Base-by-base conservation (phyloP, 2,797 vertebrate genomes). In the Rhadinocentrus ornatus region DNA sequence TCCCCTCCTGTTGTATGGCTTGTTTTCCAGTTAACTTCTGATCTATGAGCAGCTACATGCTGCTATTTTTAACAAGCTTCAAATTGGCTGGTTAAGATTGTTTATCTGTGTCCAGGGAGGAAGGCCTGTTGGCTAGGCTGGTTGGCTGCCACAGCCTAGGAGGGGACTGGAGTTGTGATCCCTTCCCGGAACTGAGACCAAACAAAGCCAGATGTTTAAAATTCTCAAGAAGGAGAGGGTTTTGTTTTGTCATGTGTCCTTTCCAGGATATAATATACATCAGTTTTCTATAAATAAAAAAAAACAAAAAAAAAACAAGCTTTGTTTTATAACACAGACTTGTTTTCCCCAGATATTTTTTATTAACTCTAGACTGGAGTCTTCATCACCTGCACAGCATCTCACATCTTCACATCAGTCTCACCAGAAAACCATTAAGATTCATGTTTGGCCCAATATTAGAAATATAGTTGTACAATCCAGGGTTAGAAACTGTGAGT, bases 131-230 rank as follows among this genome's bases (percentile, higher is more conserved):
- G 5, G 62, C 52, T 59, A n/a, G 66, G 26, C 39, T 56, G 9
- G 34, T 26, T 5, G 16, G 59, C 57, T 24, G 62, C 62, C 41
- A 2, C 27, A 15, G 24, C 0, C 27, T 32, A 48, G 77, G 78
- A 83, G 77, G 69, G 77, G 77, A 66, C 80, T 61, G 63, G 24
- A 74, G 87, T 63, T 76, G 60, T 39, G 80, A 80, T 81, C 79
- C 54, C 16, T 93, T 93, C 91, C 90, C 75, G 83, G 90, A 91
- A 91, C 87, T 69, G 63, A 64, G 59, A 55, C 78, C 86, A 90
- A 91, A 85, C 81, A 71, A 77, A 86, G 75, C 86, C 92, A 93
- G 89, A 92, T 94, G 93, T 91, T 85, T 91, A 71, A 88, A 86
- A 91, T 89, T 89, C 88, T 88, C 73, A 22, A 77, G 77, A 69